These are phyloP conservation scores for Tachystola acroxantha DNA, from an alignment of 2,888 invertebrate genomes.

Conservation along the genomic window DNA sequence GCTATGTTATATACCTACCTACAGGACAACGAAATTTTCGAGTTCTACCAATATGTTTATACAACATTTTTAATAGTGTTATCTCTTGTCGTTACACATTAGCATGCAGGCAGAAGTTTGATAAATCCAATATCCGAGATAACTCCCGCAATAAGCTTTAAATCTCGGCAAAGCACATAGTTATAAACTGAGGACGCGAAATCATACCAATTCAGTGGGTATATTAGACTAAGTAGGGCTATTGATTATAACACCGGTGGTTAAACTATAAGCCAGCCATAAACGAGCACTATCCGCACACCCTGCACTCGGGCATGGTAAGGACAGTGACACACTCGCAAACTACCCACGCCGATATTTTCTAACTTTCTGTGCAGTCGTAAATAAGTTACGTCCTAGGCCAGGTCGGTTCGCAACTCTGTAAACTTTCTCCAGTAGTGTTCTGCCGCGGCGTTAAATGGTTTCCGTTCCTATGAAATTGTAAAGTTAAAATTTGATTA, in stretches of 20 bases:
- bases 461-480: constrained; percentile 30
- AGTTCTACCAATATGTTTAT: background rate
- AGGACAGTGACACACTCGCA: constrained; percentile 18
- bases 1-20: no score
- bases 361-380: constrained; percentile 26
- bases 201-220: constrained; percentile 19
- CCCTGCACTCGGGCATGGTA: constrained; percentile 21
- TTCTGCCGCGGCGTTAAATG: constrained; percentile 28
- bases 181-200: constrained; percentile 27
- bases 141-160: constrained; percentile 15
- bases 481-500: constrained; percentile 37
- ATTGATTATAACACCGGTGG: constrained; percentile 35
- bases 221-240: constrained; percentile 34
- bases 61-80: background rate
- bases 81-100: constrained; percentile 1
- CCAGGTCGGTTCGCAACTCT: constrained; percentile 12
- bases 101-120: constrained; percentile 4
- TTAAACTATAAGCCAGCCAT: constrained; percentile 28
- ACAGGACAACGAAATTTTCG: no score
- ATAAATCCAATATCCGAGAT: constrained; percentile 3
- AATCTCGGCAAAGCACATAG: constrained; percentile 24
- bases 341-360: constrained; percentile 12
- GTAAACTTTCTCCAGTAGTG: constrained; percentile 20
- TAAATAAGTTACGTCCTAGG: constrained; percentile 25
- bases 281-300: constrained; percentile 22